Base-by-base conservation (phyloP, 2,113 vertebrate genomes). In the Elaphurus davidianus region DNA sequence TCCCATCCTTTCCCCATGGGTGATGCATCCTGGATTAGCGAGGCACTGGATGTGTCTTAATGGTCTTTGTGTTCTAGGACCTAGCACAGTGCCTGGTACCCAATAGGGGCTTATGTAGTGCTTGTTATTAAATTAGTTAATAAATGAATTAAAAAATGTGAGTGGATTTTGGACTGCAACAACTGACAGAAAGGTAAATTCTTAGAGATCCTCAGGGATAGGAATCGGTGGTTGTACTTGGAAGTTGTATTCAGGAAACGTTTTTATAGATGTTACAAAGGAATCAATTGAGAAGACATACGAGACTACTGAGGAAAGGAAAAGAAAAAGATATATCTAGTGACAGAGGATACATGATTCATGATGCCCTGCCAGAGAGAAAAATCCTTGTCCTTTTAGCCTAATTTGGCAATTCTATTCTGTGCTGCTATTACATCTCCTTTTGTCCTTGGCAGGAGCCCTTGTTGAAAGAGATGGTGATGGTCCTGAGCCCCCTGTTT, bases 371-470 rank as follows among this genome's bases (percentile, higher is more conserved):
- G 45, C 55, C 47, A 81, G 28, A 94, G 36, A 83, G 36, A 55
- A 84, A 94, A 40, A 33, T 78, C 45, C 52, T 40, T 36, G 28
- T 52, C 23, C 54, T 55, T 90, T 57, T 25, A 45, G 21, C 36
- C 59, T 90, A 17, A 55, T 57, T 67, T 33, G 62, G 81, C 28
- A 79, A 52, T 50, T 40, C 43, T n/a, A 4, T 64, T 79, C 81
- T 59, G 8, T 74, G 47, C 12, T 6, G 0, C 50, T 82, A 55
- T 23, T 52, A 54, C 9, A 50, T 59, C 6, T 94, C 94, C 79
- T 82, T 97, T 97, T 95, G 79, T 85, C 59, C 54, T 97, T 82
- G 52, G 74, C 95, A 98, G 97, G 95, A 97, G n/a, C 76, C 45
- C 92, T 92, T 97, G 87, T 81, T 88, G 43, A 85, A 96, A 95